Conservation (phyloP, 2,113 vertebrate species). For the Bucco capensis region DNA sequence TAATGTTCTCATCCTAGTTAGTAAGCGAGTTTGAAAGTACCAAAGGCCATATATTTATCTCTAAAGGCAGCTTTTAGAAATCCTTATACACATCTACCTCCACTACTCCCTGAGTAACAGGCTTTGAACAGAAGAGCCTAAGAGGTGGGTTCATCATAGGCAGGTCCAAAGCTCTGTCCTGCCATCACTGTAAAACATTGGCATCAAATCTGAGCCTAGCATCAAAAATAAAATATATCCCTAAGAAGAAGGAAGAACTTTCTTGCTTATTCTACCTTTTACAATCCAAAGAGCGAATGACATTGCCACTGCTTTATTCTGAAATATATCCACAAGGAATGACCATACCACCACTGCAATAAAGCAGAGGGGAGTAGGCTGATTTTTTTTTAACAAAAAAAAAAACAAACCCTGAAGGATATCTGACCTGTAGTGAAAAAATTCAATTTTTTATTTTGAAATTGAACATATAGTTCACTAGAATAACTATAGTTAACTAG, state of each 20-base stretch:
- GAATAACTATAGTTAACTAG: too few relatives aligned
- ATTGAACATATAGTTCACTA: not conserved
- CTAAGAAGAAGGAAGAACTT: not conserved
- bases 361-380: rapidly evolving
- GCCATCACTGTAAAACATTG: not conserved
- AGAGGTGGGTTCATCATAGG: rapidly evolving
- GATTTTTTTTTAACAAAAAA: not conserved
- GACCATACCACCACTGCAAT: not conserved
- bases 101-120: not conserved
- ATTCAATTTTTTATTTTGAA: not conserved
- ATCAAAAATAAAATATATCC: not conserved
- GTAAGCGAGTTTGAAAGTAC: not conserved
- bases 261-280: not conserved
- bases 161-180: not conserved
- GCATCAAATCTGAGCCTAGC: not conserved
- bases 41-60: not conserved
- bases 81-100: not conserved
- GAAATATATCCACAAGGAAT: not conserved
- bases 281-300: not conserved
- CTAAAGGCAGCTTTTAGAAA: not conserved
- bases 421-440: not conserved
- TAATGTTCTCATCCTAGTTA: not conserved
- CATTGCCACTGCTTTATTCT: not conserved
- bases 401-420: not conserved
- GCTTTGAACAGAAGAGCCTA: not conserved